Conservation (phyloP, 1,140 invertebrate species). For the Euwallacea similis region DNA sequence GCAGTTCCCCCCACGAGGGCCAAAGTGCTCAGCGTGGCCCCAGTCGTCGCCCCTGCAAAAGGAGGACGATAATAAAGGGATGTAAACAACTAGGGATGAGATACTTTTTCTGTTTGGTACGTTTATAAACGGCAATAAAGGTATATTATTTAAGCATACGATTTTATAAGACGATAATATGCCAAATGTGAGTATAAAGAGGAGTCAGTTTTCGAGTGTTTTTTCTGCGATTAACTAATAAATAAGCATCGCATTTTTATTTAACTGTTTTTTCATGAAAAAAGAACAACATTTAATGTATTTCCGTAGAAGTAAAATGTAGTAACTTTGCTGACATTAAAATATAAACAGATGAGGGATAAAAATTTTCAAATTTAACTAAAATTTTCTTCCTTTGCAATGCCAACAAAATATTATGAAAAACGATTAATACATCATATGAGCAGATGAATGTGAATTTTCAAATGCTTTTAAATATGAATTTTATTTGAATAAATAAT, state of each 20-base stretch:
- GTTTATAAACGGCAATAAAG: background rate
- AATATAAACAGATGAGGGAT: no score
- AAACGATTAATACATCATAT: no score
- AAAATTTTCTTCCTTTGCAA: no score
- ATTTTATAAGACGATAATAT: background rate
- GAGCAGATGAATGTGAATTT: no score
- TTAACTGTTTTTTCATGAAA: background rate
- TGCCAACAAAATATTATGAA: no score
- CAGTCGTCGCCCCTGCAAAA: conserved; percentile 57
- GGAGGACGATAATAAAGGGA: conserved; percentile 6
- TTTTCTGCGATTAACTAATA: background rate
- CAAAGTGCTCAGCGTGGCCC: conserved; percentile 50
- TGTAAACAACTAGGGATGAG: conserved; percentile 5
- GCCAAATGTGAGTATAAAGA: background rate
- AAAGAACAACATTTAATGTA: no score
- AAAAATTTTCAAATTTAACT: no score
- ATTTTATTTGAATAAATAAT: no score
- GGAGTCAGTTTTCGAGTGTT: background rate
- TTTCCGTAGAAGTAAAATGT: no score
- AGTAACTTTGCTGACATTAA: no score
- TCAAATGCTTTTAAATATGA: no score
- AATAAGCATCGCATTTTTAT: background rate
- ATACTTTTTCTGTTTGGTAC: background rate
- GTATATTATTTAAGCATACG: background rate
- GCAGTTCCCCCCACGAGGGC: conserved; percentile 64